Evolutionary conservation across 2,113 vertebrate species (phyloP).

Genomic region (Muntiacus reevesi): DNA sequence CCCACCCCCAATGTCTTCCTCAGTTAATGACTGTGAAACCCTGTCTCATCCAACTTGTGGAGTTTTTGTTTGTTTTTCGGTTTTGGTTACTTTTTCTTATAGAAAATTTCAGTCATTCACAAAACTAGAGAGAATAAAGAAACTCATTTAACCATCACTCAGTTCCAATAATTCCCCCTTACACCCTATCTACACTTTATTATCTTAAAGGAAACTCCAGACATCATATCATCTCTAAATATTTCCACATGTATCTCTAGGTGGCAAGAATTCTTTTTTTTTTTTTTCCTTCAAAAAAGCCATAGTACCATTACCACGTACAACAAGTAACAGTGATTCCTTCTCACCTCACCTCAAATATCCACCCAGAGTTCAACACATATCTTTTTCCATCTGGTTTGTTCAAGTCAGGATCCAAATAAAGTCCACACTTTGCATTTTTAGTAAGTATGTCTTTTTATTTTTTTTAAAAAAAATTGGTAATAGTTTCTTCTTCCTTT

Average conservation of each 20-base stretch:
- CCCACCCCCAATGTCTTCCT: background rate
- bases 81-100: slow-evolving; percentile 11
- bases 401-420: slow-evolving; percentile 41
- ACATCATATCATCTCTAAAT: slow-evolving; percentile 11
- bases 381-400: slow-evolving; percentile 36
- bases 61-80: background rate
- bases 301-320: background rate
- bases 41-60: background rate
- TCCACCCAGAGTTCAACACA: background rate
- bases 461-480: background rate
- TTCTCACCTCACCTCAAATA: slow-evolving; percentile 28
- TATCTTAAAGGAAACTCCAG: slow-evolving; percentile 11
- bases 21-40: background rate
- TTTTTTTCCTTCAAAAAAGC: background rate
- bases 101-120: slow-evolving; percentile 21
- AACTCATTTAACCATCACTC: slow-evolving; percentile 2
- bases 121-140: slow-evolving; percentile 29
- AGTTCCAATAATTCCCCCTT: background rate
- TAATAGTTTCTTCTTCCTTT: background rate
- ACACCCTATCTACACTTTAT: background rate
- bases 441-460: slow-evolving; percentile 43
- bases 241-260: slow-evolving; percentile 6
- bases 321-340: background rate
- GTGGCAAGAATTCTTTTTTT: slow-evolving; percentile 5
- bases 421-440: slow-evolving; percentile 34